Base-by-base conservation (phyloP, 2,888 invertebrate species). In the Enoplolaimus lenunculus region DNA sequence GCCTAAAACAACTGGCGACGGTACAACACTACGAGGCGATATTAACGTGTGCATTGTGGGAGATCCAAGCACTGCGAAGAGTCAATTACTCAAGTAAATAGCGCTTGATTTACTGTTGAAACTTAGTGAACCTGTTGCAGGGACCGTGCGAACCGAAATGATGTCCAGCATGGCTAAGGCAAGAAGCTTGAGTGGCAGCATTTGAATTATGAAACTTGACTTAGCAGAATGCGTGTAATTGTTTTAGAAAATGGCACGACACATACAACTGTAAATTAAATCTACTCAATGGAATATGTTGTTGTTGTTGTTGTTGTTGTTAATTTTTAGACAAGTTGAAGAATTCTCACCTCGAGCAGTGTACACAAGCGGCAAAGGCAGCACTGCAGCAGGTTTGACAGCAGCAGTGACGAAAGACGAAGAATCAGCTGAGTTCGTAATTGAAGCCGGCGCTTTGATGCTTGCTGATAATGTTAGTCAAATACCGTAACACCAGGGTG, bases 391-490 rank as follows among this genome's bases (percentile, higher is more conserved):
- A 68, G 98, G 98, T 85, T 85, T 98, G 67, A 98, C 98, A 0
- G 98, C 98, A 0, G 98, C 98, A 28, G 98, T 99, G 0, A 95
- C 98, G 0, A 88, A 87, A 83, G 98, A 98, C 80, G 97, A 98
- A 81, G 98, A 98, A 81, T 91, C 94, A 0, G 89, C 89, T 74
- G 97, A 99, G 83, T 98, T 97, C 83, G 97, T 99, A 7, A 98
- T 99, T 73, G 98, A 98, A 84, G 98, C 97, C 3, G 98, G 97
- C n/a, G 98, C 98, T 0, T 84, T 98, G 34, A 97, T 99, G 97
- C 85, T 99, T 78, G 98, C 98, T 0, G 98, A 99, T 83, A 95
- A 95, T 80, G 93, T 82, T 73, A 77, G 60, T 34, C 13, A n/a
- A n/a, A n/a, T n/a, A n/a, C n/a, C n/a, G n/a, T 34, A 21, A n/a